phyloP scores from a whole-genome alignment of 1,140 invertebrate species.

The Paralvinella palmiformis region DNA sequence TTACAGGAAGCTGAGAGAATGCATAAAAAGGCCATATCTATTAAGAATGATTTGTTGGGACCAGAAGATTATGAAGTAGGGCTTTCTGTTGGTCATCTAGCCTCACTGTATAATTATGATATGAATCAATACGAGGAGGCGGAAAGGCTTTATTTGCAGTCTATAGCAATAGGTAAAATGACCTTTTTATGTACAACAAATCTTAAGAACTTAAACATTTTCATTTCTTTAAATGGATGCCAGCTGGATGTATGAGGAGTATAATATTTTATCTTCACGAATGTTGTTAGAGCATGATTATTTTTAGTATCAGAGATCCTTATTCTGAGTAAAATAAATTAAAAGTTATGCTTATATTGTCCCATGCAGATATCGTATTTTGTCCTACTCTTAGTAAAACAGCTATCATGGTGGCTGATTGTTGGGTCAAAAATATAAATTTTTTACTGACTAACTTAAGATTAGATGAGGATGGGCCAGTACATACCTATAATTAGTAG shows the following conservation, averaged over 20 bases:
- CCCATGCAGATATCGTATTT: no score
- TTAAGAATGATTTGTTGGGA: conserved; percentile 81
- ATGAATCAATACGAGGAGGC: conserved; percentile 79
- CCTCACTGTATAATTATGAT: conserved; percentile 89
- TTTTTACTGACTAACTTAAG: no score
- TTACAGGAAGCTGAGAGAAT: conserved; percentile 75
- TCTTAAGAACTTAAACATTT: no score
- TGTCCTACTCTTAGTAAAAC: no score
- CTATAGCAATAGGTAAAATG: conserved; percentile 72
- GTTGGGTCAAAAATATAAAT: no score
- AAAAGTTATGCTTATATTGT: neutral
- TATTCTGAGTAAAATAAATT: neutral
- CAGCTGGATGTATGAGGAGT: no score
- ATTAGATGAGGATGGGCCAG: no score
- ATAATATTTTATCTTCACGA: neutral
- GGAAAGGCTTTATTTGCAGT: conserved; percentile 76
- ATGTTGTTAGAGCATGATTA: neutral
- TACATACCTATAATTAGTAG: no score
- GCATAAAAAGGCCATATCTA: conserved; percentile 83
- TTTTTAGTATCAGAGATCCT: neutral
- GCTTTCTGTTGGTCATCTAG: conserved; percentile 81
- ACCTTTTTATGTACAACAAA: neutral
- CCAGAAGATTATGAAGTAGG: conserved; percentile 86
- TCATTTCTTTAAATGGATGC: no score
- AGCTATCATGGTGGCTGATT: no score